Conservation (phyloP, 2,888 invertebrate genomes). For the Esperia sulphurella region DNA sequence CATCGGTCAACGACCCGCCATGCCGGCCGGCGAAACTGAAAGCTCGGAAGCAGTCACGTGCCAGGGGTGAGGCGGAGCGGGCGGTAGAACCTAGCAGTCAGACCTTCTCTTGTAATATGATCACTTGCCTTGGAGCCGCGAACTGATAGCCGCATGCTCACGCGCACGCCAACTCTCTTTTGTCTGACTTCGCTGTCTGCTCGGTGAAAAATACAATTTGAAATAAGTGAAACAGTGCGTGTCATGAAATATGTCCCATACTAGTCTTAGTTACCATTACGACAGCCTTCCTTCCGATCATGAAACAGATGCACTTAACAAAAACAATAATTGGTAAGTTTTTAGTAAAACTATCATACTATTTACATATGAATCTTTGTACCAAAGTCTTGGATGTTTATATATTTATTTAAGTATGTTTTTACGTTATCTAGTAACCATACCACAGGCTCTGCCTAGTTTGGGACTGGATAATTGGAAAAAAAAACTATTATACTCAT, state of each 20-base stretch:
- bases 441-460: too few species aligned
- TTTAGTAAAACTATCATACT: not conserved
- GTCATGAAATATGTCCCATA: slow-evolving; percentile 12
- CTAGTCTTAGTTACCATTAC: slow-evolving; percentile 12
- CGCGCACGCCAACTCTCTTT: not conserved
- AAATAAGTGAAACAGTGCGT: not conserved
- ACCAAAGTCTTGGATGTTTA: too few species aligned
- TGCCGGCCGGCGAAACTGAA: slow-evolving; percentile 14
- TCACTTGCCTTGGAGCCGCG: slow-evolving; percentile 6
- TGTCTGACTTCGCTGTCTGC: not conserved
- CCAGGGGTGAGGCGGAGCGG: slow-evolving; percentile 10
- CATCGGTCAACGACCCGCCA: slow-evolving; percentile 11
- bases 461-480: too few species aligned
- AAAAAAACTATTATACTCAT: too few species aligned
- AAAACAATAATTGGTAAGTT: slow-evolving; percentile 13
- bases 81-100: slow-evolving; percentile 3
- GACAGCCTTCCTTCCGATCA: slow-evolving; percentile 18
- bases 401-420: too few species aligned
- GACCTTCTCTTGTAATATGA: slow-evolving; percentile 11
- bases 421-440: too few species aligned
- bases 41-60: slow-evolving; percentile 13
- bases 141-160: not conserved
- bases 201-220: not conserved
- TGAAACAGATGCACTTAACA: slow-evolving; percentile 19
- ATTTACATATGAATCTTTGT: too few species aligned